phyloP scores from a whole-genome alignment of 2,888 invertebrate genomes.

The Argyresthia albistria region DNA sequence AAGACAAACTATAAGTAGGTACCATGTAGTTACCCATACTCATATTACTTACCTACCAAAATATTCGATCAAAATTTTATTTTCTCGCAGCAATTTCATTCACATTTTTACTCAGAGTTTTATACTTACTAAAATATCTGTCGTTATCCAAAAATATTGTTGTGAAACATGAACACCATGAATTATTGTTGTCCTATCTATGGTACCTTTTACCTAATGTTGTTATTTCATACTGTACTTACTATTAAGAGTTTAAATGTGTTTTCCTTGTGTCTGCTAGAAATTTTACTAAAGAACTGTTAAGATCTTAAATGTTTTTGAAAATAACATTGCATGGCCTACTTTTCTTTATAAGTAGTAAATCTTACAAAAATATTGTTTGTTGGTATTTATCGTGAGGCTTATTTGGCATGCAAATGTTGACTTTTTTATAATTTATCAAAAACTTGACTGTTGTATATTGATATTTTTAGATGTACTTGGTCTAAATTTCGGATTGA shows the following conservation, averaged over 20 bases:
- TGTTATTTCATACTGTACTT: conserved; percentile 2
- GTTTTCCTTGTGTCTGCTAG: neutral
- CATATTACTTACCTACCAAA: no score
- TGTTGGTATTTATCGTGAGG: no score
- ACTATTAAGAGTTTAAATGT: neutral
- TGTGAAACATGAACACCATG: conserved; percentile 1
- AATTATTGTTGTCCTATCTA: neutral
- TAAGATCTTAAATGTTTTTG: neutral
- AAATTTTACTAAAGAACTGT: neutral
- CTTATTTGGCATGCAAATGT: no score
- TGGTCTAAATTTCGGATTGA: neutral
- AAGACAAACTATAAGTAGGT: no score
- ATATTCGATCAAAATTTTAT: no score
- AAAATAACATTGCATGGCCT: no score
- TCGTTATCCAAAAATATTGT: neutral
- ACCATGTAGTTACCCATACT: no score
- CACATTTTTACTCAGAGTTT: no score
- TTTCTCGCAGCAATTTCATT: no score
- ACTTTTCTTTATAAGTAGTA: no score
- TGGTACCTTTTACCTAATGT: neutral
- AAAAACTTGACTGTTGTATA: neutral
- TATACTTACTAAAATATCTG: no score
- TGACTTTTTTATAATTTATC: neutral
- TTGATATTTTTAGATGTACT: neutral
- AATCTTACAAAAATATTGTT: no score